A percentile compares a stretch with the other conserved stretches of the same genome.
phyloP scores from a whole-genome alignment of 2,113 vertebrate genomes.

The Callorhinus ursinus region DNA sequence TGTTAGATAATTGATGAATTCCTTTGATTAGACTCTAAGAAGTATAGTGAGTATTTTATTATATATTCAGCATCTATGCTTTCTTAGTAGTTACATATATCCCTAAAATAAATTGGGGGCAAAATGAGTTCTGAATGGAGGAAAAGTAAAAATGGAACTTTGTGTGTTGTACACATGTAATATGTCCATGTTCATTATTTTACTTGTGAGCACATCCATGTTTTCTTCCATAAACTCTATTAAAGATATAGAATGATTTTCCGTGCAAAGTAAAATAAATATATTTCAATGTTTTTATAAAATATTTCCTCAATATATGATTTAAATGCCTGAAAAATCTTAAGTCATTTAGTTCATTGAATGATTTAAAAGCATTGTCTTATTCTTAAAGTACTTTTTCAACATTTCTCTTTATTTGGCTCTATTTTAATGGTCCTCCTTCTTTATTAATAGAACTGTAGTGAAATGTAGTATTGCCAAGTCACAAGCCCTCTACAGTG shows the following conservation, averaged over 20 bases:
- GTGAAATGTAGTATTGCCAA: slow-evolving; percentile 99
- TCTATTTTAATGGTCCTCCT: background rate
- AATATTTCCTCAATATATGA: slow-evolving; percentile 3
- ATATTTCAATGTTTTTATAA: slow-evolving; percentile 24
- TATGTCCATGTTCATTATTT: slow-evolving; percentile 41
- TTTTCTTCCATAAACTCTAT: background rate
- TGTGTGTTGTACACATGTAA: background rate
- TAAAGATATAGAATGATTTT: slow-evolving; percentile 36
- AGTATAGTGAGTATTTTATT: background rate
- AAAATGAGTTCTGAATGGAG: slow-evolving; percentile 29
- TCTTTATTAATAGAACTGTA: slow-evolving; percentile 92
- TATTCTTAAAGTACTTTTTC: background rate
- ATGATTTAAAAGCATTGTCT: background rate
- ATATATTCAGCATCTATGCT: background rate
- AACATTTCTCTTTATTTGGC: background rate
- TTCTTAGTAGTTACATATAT: background rate
- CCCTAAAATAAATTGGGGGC: slow-evolving; percentile 7
- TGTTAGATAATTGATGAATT: background rate
- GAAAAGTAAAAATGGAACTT: slow-evolving; percentile 30
- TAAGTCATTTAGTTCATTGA: slow-evolving; percentile 13
- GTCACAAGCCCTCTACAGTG: slow-evolving; percentile 98
- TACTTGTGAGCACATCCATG: background rate
- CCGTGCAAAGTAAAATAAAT: background rate
- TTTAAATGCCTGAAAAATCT: slow-evolving; percentile 8
- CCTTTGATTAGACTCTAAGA: slow-evolving; percentile 27